These are phyloP conservation scores for Apotomis turbidana DNA, from an alignment of 2,888 invertebrate genomes.

Conservation along the genomic window DNA sequence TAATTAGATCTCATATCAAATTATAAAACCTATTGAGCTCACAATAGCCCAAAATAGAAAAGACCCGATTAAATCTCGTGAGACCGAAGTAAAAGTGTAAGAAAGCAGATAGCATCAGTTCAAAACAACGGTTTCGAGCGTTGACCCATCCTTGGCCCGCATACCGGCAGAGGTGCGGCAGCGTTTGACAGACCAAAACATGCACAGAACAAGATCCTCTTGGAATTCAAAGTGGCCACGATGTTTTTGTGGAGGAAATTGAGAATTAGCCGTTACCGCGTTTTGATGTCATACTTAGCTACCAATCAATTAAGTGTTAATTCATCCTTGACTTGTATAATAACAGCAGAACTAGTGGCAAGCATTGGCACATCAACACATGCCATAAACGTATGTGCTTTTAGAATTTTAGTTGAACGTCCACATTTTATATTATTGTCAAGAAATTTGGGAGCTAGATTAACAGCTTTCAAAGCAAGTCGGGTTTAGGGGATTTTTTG, in stretches of 20 bases:
- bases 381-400: too few relatives aligned
- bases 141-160: constrained; percentile 31
- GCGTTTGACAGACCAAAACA: constrained; percentile 10
- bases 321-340: too few relatives aligned
- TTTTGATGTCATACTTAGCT: too few relatives aligned
- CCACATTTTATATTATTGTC: too few relatives aligned
- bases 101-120: constrained; percentile 25
- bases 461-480: too few relatives aligned
- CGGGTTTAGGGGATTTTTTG: too few relatives aligned
- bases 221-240: constrained; percentile 3
- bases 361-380: too few relatives aligned
- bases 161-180: neutral
- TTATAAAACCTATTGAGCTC: neutral
- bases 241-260: constrained; percentile 1
- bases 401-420: too few relatives aligned
- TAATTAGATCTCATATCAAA: constrained; percentile 14
- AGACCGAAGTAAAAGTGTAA: constrained; percentile 23
- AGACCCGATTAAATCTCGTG: constrained; percentile 17
- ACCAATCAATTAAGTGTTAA: too few relatives aligned
- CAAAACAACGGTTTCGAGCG: constrained; percentile 12
- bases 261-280: neutral
- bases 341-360: too few relatives aligned
- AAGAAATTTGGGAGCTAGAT: too few relatives aligned
- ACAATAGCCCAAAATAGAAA: constrained; percentile 25
- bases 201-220: constrained; percentile 1